Conservation (phyloP, 2,797 vertebrate genomes). For the Fistularia tabacaria region DNA sequence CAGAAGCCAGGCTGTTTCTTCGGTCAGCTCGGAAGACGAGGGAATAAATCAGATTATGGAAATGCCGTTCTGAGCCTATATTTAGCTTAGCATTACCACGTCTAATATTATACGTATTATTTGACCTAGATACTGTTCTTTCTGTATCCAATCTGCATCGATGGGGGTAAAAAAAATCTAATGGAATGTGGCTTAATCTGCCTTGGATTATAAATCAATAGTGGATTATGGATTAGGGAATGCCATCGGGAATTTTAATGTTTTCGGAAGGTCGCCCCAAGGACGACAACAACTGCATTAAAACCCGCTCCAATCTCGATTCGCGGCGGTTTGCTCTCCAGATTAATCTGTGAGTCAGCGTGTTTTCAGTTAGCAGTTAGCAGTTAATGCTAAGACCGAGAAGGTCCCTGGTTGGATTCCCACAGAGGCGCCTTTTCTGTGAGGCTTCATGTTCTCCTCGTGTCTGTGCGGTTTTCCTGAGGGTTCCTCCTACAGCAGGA, state of each 20-base stretch:
- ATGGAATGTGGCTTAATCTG: constrained; percentile 53
- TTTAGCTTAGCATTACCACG: constrained; percentile 42
- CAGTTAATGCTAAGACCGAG: too few species aligned
- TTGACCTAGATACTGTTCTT: constrained; percentile 61
- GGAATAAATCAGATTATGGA: constrained; percentile 53
- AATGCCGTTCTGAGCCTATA: constrained; percentile 39
- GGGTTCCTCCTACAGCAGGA: too few species aligned
- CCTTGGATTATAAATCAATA: constrained; percentile 62
- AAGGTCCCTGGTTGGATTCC: too few species aligned
- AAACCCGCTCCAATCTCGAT: constrained; percentile 1
- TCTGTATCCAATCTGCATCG: constrained; percentile 35
- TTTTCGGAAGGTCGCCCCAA: constrained; percentile 35
- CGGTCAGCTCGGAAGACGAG: constrained; percentile 24
- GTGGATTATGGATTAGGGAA: constrained; percentile 63
- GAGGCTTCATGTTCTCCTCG: too few species aligned
- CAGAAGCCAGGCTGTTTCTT: constrained; percentile 36
- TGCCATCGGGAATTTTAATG: constrained; percentile 52
- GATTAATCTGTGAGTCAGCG: too few species aligned
- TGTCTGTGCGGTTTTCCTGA: too few species aligned
- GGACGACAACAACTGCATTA: constrained; percentile 5
- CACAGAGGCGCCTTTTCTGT: too few species aligned
- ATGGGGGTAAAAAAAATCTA: constrained; percentile 8
- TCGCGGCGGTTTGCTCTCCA: not conserved
- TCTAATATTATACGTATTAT: constrained; percentile 30
- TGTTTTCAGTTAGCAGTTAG: too few species aligned